A percentile compares a stretch with the other conserved stretches of the same genome.
These are phyloP conservation scores for Chelonia mydas DNA, from an alignment of 2,797 vertebrate species.

Conservation along the genomic window DNA sequence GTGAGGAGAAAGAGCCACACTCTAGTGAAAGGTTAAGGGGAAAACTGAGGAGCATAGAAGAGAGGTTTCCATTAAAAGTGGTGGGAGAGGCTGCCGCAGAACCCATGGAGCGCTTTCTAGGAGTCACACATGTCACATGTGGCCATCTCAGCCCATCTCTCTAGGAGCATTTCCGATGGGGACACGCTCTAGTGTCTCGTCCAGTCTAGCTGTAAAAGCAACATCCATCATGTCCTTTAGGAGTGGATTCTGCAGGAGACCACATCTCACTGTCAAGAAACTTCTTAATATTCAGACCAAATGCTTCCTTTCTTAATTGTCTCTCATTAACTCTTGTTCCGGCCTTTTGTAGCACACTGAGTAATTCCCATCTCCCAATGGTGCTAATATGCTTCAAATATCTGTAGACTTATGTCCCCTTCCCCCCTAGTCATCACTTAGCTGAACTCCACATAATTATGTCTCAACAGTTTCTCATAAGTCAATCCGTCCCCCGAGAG, in stretches of 20 bases:
- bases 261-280: neutral
- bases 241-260: neutral
- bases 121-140: too few species aligned
- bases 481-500: rapidly evolving
- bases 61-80: neutral
- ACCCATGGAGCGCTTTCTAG: neutral
- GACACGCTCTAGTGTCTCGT: rapidly evolving
- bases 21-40: neutral
- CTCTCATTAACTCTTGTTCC: neutral
- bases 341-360: neutral
- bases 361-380: neutral
- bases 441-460: neutral
- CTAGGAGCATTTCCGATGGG: neutral
- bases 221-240: rapidly evolving
- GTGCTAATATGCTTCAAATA: neutral
- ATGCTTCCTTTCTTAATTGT: neutral
- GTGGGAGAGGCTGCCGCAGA: neutral
- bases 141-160: neutral
- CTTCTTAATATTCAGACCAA: neutral
- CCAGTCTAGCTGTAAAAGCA: neutral
- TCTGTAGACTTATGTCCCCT: neutral
- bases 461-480: neutral
- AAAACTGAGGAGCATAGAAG: rapidly evolving
- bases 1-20: neutral
- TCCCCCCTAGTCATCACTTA: neutral